Evolutionary conservation across 2,113 vertebrate species (phyloP).

Genomic region (Axis porcinus): DNA sequence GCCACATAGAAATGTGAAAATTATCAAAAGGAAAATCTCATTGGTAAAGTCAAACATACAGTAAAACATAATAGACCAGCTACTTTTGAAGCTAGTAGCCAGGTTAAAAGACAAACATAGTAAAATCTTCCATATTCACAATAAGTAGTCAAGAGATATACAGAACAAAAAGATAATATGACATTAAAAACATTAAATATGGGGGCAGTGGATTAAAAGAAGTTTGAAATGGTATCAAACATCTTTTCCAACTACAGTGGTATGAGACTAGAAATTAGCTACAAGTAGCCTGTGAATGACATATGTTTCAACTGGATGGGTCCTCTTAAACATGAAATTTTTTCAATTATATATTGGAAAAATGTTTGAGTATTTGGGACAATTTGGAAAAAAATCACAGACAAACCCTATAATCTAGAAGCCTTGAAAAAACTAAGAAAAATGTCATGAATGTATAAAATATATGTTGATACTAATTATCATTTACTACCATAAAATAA

Average conservation of each 20-base stretch:
- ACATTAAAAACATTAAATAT: not conserved
- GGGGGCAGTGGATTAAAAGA: not conserved
- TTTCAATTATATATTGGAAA: not conserved
- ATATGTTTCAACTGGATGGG: not conserved
- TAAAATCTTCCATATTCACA: not conserved
- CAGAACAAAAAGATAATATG: not conserved
- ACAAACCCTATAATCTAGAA: not conserved
- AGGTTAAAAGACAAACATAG: not conserved
- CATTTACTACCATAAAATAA: not conserved
- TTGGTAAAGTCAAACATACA: not conserved
- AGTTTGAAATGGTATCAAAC: not conserved
- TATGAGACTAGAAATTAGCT: not conserved
- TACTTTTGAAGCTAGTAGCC: not conserved
- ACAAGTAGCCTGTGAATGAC: not conserved
- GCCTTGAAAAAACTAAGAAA: not conserved
- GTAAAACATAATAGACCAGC: not conserved
- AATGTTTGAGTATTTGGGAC: not conserved
- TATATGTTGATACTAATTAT: not conserved
- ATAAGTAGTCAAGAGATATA: not conserved
- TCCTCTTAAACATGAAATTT: not conserved
- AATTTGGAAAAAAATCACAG: not conserved
- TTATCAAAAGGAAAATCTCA: not conserved
- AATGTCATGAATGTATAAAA: not conserved
- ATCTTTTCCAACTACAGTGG: not conserved
- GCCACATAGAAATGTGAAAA: not conserved